These are phyloP conservation scores for Cerceris ruficornis DNA, from an alignment of 2,888 invertebrate genomes.

Conservation along the genomic window DNA sequence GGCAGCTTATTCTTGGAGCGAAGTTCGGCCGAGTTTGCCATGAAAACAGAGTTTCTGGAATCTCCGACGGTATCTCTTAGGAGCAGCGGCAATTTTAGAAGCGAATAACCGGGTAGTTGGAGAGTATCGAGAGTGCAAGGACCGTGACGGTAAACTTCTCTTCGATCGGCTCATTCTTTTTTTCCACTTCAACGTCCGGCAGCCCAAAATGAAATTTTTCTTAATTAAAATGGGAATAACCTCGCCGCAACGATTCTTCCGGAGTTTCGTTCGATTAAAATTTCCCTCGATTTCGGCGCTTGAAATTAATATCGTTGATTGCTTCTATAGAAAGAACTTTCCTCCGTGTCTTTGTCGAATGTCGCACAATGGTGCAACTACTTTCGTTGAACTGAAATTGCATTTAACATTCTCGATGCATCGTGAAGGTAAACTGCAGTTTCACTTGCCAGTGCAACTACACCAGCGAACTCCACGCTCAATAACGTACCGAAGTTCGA, in stretches of 20 bases:
- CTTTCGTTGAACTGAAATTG: no score
- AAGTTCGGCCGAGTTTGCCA: slow-evolving; percentile 24
- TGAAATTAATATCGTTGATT: no score
- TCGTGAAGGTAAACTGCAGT: no score
- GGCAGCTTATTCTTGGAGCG: slow-evolving; percentile 15
- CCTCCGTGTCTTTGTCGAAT: no score
- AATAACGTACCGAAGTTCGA: no score
- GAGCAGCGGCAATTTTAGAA: background rate
- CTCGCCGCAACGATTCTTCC: slow-evolving; percentile 9
- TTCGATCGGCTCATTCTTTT: background rate
- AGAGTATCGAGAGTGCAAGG: slow-evolving; percentile 13
- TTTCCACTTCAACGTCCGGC: slow-evolving; percentile 2
- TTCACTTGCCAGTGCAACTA: no score
- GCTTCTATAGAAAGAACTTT: no score
- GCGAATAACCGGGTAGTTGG: slow-evolving; percentile 6
- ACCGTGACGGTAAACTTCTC: slow-evolving; percentile 14
- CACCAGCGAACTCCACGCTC: no score
- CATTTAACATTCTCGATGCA: no score
- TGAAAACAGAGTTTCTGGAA: slow-evolving; percentile 31
- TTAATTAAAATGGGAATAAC: slow-evolving; percentile 38
- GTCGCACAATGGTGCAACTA: no score
- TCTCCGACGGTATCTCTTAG: slow-evolving; percentile 22
- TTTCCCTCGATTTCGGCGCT: background rate
- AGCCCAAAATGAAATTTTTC: slow-evolving; percentile 25
- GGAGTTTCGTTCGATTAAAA: background rate